Conservation (phyloP, 1,140 invertebrate species). For the Tyrophagus putrescentiae region DNA sequence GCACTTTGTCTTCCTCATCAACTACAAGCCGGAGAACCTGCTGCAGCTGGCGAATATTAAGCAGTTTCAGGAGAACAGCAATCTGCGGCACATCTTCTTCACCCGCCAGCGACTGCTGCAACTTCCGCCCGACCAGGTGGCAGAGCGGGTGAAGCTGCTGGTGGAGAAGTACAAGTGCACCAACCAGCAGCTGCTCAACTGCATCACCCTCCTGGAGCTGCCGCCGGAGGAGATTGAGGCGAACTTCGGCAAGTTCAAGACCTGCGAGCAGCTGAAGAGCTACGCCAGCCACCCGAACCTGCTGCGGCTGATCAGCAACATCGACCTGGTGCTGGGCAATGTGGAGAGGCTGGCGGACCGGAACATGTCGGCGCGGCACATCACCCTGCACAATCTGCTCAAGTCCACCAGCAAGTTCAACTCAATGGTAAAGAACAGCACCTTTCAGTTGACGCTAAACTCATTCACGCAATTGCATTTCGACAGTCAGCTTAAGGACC, state of each 20-base stretch:
- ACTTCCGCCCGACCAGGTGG: background rate
- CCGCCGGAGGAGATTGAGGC: background rate
- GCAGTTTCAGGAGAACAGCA: background rate
- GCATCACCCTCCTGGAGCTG: background rate
- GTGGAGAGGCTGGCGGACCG: background rate
- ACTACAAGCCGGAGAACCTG: background rate
- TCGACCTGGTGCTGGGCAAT: background rate
- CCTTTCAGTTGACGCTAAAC: background rate
- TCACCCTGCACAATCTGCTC: background rate
- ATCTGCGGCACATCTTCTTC: background rate
- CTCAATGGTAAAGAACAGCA: conserved; percentile 2
- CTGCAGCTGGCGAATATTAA: background rate
- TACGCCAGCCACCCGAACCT: background rate
- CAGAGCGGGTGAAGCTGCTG: background rate
- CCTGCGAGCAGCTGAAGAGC: background rate
- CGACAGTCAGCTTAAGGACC: background rate
- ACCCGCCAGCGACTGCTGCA: background rate
- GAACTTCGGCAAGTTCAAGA: background rate
- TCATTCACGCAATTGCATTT: conserved; percentile 8
- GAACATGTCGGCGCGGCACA: background rate
- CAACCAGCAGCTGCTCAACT: background rate
- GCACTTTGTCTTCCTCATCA: background rate
- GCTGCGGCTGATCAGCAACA: conserved; percentile 1
- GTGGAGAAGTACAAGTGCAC: conserved; percentile 4
- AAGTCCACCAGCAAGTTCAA: background rate